Percentiles rank a stretch among this genome's conserved stretches.
These are phyloP conservation scores for Platycercus adscitus DNA, from an alignment of 2,113 vertebrate species.

Conservation along the genomic window DNA sequence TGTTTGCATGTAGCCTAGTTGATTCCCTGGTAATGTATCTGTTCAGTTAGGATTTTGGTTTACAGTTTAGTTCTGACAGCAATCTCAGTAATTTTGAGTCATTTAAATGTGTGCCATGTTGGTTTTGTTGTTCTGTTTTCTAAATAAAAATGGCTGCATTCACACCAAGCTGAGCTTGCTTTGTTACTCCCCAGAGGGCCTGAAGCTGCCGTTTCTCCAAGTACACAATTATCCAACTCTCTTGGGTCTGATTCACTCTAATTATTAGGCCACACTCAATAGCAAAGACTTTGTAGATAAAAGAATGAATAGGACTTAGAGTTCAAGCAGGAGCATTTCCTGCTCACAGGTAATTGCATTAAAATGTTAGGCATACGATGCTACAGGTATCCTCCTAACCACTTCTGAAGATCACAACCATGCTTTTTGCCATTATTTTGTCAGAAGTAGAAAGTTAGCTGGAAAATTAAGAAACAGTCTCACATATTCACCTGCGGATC, in stretches of 20 bases:
- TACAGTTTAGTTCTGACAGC: neutral
- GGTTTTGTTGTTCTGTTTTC: neutral
- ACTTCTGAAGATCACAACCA: neutral
- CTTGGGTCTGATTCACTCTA: neutral
- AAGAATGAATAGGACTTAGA: neutral
- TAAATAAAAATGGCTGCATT: neutral
- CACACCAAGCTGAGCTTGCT: neutral
- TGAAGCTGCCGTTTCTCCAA: neutral
- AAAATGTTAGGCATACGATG: neutral
- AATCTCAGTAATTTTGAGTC: neutral
- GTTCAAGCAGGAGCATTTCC: neutral
- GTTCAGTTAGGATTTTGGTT: neutral
- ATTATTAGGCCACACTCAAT: neutral
- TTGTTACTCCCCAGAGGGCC: neutral
- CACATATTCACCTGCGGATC: neutral
- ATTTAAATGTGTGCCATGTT: neutral
- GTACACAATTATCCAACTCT: neutral
- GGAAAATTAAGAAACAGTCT: neutral
- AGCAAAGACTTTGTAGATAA: neutral
- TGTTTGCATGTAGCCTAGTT: neutral
- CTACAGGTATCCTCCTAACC: neutral
- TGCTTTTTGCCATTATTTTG: neutral
- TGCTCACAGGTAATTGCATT: rapidly evolving
- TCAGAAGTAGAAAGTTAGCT: neutral
- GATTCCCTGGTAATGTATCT: neutral